Conservation (phyloP, 2,888 invertebrate genomes). For the Phalera bucephala region DNA sequence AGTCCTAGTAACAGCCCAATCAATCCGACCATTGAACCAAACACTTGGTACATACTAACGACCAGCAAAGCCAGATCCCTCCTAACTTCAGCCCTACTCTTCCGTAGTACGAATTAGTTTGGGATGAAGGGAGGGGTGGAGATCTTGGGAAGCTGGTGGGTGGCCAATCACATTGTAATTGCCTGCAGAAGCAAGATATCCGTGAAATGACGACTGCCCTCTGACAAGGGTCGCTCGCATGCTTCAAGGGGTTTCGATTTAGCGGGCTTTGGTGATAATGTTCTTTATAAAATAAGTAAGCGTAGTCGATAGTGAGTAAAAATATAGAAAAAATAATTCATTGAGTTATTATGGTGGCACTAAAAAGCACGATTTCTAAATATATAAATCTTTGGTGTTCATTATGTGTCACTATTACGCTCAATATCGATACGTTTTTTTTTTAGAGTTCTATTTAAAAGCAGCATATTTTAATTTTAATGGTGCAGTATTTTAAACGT, state of each 20-base stretch:
- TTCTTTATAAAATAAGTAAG: constrained; percentile 8
- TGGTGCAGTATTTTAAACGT: too few species aligned
- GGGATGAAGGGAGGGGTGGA: constrained; percentile 13
- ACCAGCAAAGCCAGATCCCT: constrained; percentile 43
- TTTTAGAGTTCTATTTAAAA: too few species aligned
- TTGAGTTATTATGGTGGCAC: too few species aligned
- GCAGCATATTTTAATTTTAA: too few species aligned
- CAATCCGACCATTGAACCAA: constrained; percentile 71
- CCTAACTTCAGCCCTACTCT: constrained; percentile 18
- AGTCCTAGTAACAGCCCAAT: constrained; percentile 59
- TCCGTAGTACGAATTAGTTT: constrained; percentile 5
- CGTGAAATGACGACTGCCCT: constrained; percentile 76
- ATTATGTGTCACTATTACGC: too few species aligned
- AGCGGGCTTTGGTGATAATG: constrained; percentile 35
- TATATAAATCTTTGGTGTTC: too few species aligned
- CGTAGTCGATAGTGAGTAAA: too few species aligned
- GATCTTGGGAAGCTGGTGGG: constrained; percentile 39
- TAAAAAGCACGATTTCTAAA: too few species aligned
- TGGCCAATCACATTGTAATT: constrained; percentile 78
- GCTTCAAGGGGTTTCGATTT: constrained; percentile 59
- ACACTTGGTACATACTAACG: constrained; percentile 50
- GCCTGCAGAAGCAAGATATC: constrained; percentile 72
- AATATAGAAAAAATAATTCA: too few species aligned
- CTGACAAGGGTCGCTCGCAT: constrained; percentile 67
- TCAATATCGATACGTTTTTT: too few species aligned